Conservation (phyloP, 2,888 invertebrate genomes). For the Eristalinus sepulchralis region DNA sequence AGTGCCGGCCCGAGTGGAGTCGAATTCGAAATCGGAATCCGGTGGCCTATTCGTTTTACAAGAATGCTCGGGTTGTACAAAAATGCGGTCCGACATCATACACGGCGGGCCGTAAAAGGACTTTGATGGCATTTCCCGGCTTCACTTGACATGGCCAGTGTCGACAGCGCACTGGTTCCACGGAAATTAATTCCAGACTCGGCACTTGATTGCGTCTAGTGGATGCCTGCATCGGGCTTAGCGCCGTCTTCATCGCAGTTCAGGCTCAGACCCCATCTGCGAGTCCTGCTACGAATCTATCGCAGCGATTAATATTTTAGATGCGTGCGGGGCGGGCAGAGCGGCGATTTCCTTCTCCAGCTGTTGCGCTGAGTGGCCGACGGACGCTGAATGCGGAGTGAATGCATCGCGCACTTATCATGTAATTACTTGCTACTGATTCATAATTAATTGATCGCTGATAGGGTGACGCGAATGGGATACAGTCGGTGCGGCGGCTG, state of each 20-base stretch:
- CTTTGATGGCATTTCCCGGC: constrained; percentile 66
- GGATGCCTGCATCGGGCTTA: constrained; percentile 15
- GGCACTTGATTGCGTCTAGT: constrained; percentile 31
- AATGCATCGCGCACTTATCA: constrained; percentile 76
- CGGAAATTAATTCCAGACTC: constrained; percentile 49
- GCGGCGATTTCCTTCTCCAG: constrained; percentile 72
- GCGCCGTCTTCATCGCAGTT: constrained; percentile 30
- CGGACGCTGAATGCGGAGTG: constrained; percentile 77
- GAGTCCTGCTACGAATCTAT: constrained; percentile 50
- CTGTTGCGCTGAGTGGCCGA: constrained; percentile 71
- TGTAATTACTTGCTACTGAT: constrained; percentile 79
- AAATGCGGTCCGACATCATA: constrained; percentile 65
- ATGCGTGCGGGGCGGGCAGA: constrained; percentile 62
- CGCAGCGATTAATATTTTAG: constrained; percentile 64
- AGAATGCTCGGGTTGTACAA: constrained; percentile 67
- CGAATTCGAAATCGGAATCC: constrained; percentile 47
- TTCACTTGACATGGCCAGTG: background rate
- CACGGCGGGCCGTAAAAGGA: constrained; percentile 59
- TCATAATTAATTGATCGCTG: constrained; percentile 77
- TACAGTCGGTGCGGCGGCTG: constrained; percentile 26
- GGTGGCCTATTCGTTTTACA: constrained; percentile 71
- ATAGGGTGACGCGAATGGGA: constrained; percentile 43
- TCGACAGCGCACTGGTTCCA: constrained; percentile 30
- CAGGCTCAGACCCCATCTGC: constrained; percentile 24
- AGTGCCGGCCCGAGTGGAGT: constrained; percentile 29